phyloP scores from a whole-genome alignment of 2,113 vertebrate genomes.

The Hippocampus barbouri region DNA sequence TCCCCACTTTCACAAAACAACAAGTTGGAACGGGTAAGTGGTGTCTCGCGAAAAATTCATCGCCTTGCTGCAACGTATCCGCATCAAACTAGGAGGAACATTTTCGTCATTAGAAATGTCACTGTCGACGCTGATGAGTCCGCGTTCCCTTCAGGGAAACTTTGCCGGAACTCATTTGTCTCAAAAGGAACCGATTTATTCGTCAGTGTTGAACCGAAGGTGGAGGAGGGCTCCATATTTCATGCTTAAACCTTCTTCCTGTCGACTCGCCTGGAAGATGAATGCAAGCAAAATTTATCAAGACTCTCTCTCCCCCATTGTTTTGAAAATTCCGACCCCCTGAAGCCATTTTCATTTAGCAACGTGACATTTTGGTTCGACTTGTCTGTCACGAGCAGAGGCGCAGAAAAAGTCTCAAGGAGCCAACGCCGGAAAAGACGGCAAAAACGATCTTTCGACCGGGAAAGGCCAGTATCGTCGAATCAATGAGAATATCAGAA shows the following conservation, averaged over 20 bases:
- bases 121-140: slow-evolving; percentile 23
- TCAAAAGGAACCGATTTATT: neutral
- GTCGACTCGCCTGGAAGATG: neutral
- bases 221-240: neutral
- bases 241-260: neutral
- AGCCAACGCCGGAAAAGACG: neutral
- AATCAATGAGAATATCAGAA: no score
- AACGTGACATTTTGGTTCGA: neutral
- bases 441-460: no score
- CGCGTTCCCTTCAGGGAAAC: neutral
- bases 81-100: neutral
- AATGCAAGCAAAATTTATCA: no score
- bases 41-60: neutral
- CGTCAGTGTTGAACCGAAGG: neutral
- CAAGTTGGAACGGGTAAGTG: neutral
- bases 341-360: neutral
- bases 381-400: neutral
- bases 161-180: neutral
- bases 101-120: slow-evolving; percentile 11
- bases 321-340: neutral
- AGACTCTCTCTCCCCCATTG: neutral
- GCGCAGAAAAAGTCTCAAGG: neutral
- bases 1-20: slow-evolving; percentile 1
- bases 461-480: no score
- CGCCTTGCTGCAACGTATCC: neutral